A percentile compares a stretch with the other conserved stretches of the same genome.
Conservation (phyloP, 2,113 vertebrate genomes). For the Phylloscopus whistleri region DNA sequence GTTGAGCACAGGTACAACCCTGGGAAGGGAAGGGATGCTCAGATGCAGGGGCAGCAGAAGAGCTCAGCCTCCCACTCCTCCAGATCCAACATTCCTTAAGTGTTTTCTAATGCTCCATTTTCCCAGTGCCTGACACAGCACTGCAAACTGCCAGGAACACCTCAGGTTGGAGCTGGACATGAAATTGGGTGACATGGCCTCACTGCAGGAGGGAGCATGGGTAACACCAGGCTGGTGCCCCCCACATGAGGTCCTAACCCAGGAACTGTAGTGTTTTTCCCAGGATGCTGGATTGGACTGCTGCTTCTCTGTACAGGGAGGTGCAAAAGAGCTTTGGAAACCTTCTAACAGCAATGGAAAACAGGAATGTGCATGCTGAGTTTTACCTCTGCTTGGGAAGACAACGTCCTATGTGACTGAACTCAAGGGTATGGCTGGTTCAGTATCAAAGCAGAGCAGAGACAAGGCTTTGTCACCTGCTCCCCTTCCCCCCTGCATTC, state of each 20-base stretch:
- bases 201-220: background rate
- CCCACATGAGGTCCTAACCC: rapidly evolving
- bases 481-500: background rate
- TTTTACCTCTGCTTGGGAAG: background rate
- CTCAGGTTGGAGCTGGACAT: background rate
- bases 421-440: background rate
- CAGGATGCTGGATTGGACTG: background rate
- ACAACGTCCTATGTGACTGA: background rate
- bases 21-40: background rate
- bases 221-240: background rate
- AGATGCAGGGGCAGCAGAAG: background rate
- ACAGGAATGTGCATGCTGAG: background rate
- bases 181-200: rapidly evolving
- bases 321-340: background rate
- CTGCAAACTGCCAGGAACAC: background rate
- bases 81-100: background rate
- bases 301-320: background rate
- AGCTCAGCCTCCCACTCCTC: background rate
- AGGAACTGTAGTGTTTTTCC: background rate
- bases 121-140: background rate
- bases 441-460: background rate
- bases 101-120: background rate
- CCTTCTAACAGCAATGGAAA: background rate
- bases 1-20: background rate
- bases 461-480: background rate